Percentiles rank a stretch among this genome's conserved stretches.
Evolutionary conservation across 2,797 vertebrate species (phyloP).

Genomic region (Darevskia mixta): DNA sequence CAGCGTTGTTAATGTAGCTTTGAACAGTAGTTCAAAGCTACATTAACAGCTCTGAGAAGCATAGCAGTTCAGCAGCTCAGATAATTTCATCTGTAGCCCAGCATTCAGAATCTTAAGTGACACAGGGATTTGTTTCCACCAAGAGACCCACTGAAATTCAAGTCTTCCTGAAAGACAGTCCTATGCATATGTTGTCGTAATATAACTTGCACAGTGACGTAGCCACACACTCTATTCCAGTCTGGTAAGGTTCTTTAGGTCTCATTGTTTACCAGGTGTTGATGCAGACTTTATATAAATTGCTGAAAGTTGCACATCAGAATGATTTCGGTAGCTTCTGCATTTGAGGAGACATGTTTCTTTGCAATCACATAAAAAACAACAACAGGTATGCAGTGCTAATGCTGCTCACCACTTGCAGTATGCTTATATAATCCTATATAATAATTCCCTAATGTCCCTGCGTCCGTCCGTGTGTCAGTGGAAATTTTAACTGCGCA

Average conservation of each 20-base stretch:
- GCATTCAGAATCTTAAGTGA: background rate
- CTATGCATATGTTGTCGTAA: background rate
- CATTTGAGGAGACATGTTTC: too few species aligned
- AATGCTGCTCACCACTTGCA: background rate
- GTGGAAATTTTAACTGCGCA: too few species aligned
- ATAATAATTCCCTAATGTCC: too few species aligned
- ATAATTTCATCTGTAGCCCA: too few species aligned
- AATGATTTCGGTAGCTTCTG: background rate
- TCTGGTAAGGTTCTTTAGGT: background rate
- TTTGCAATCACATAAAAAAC: background rate
- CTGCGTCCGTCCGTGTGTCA: too few species aligned
- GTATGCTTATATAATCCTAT: background rate
- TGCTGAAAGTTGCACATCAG: background rate
- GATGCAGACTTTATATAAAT: background rate
- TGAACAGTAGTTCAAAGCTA: background rate
- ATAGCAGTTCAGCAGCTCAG: background rate
- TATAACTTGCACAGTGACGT: background rate
- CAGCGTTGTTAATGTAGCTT: background rate
- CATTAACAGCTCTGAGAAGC: too few species aligned
- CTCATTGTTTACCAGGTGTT: background rate
- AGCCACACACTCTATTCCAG: background rate
- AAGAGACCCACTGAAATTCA: background rate
- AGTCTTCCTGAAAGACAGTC: background rate
- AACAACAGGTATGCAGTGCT: background rate
- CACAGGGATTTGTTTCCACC: background rate